Evolutionary conservation across 2,113 vertebrate genomes (phyloP), one percentile per base, ranked within the genome.

Genomic region (Oncorhynchus gorbuscha): DNA sequence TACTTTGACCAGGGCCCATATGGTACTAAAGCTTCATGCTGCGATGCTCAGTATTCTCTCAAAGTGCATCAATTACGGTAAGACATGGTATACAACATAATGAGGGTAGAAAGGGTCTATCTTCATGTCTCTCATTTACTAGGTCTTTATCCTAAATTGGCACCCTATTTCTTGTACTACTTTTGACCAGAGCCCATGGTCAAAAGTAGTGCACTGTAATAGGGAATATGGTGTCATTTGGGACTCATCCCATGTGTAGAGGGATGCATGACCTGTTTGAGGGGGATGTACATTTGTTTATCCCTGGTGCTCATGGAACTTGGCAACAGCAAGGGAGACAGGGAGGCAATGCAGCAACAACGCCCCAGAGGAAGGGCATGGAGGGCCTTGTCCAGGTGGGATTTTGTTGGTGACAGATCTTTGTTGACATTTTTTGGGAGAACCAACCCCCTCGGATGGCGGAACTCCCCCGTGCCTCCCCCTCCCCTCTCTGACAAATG

Each of bases 391-490:
- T 79, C 55, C 22, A 28, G 65, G 18, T 30, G 12, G 45, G 68
- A 49, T n/a, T 32, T 14, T 20, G 51, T 18, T 55, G 22, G 30
- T 61, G 71, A 78, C 65, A 73, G 64, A 78, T 69, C 48, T 18
- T 11, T 58, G 75, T 69, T 55, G 70, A 51, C 69, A 24, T 26
- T 64, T 65, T 78, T 61, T 73, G 49, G 71, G 5, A 48, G 14
- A 5, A 61, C 5, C 32, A 20, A 18, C 14, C 35, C 51, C 16
- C 20, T 48, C 9, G 4, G 65, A 49, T 20, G 51, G 51, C 14
- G 4, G 22, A 9, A 5, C 12, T 67, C 9, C 49, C 58, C 5
- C n/a, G 24, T 24, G 4, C 68, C 30, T 5, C 49, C 51, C 18
- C 45, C n/a, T 16, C 13, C 51, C 69, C 68, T 71, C 55, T 22